Base-by-base conservation (phyloP, 1,140 invertebrate species). In the Stenopsyche tienmushanensis region DNA sequence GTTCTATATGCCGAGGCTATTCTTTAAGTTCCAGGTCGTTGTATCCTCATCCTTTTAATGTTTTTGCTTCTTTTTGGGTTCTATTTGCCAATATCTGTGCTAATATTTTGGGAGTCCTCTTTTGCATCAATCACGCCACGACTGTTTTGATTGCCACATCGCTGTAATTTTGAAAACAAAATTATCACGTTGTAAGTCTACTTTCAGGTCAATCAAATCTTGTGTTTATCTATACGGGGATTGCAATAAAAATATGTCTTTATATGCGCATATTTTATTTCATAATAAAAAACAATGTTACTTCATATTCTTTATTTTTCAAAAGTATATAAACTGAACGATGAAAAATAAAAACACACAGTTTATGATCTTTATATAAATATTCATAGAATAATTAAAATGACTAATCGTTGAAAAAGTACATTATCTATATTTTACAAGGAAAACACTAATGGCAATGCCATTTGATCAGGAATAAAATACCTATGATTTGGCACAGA, bases 401-500 rank as follows among this genome's bases (percentile, higher is more conserved):
- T 34, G 29, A 34, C 29, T 34, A 34, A 34, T 34, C 29, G 13
- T 34, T 34, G 5, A 34, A 34, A 34, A 34, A 7, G 29, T 34
- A 13, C 5, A 34, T n/a, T n/a, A n/a, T n/a, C n/a, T 34, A 13
- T 34, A 34, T 7, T 34, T 5, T 13, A 34, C 29, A 34, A 34
- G 13, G 29, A 34, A 13, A 7, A 7, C 13, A 34, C 29, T 13
- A 7, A 13, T 13, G 29, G 5, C 29, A 7, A 13, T 13, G 29
- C 13, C 5, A 34, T 8, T 47, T 26, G n/a, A 10, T 20, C 49
- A 53, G 49, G 54, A 58, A 65, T 25, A 65, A 26, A 65, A 58
- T 29, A 65, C 63, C 52, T 58, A 57, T 15, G n/a, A 42, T 65
- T 65, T 65, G 63, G 63, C 63, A 64, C 63, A 57, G 53, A 47